phyloP scores from a whole-genome alignment of 2,888 invertebrate genomes.

The Thymelicus sylvestris region DNA sequence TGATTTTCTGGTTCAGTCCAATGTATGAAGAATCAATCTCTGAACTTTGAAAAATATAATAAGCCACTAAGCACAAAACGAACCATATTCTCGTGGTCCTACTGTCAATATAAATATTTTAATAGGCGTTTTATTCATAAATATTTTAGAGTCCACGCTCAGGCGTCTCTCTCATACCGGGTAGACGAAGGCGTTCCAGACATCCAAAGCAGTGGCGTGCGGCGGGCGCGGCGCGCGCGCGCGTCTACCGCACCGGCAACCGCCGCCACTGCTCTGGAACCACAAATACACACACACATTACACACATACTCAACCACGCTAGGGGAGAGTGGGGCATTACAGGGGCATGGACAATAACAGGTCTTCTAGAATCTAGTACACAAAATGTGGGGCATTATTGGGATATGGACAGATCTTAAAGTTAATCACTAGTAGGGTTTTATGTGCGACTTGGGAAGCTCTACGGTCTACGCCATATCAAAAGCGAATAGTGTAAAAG shows the following conservation, averaged over 20 bases:
- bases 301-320: constrained; percentile 54
- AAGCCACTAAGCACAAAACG: neutral
- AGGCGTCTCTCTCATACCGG: constrained; percentile 85
- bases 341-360: too few relatives aligned
- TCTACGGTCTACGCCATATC: neutral
- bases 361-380: too few relatives aligned
- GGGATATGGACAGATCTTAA: constrained; percentile 11
- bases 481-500: neutral
- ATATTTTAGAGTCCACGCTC: constrained; percentile 55
- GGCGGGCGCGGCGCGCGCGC: constrained; percentile 87
- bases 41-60: too few relatives aligned
- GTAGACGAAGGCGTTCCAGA: constrained; percentile 87
- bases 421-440: neutral
- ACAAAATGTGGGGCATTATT: neutral
- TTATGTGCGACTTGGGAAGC: neutral
- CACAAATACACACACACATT: constrained; percentile 80
- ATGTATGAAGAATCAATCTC: too few relatives aligned
- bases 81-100: constrained; percentile 6
- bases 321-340: neutral
- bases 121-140: too few relatives aligned
- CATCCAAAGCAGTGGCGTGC: constrained; percentile 88
- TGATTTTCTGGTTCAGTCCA: too few relatives aligned
- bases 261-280: constrained; percentile 86
- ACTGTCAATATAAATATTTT: neutral
- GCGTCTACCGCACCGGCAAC: constrained; percentile 83